phyloP scores from a whole-genome alignment of 2,797 vertebrate species.

The Mormyrus proboscirostris region DNA sequence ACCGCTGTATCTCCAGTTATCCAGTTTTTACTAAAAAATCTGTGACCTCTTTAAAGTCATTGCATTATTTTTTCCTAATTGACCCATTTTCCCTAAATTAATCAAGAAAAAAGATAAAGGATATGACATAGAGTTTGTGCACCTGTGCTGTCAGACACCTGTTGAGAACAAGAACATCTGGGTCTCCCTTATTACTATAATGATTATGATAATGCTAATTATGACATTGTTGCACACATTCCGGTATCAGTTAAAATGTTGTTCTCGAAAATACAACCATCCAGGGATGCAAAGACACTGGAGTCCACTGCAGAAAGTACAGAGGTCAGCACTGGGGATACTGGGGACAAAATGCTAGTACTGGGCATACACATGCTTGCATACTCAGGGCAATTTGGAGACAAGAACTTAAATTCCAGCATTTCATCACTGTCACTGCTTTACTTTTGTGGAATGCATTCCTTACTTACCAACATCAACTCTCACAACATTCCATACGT shows the following conservation, averaged over 20 bases:
- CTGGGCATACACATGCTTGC: background rate
- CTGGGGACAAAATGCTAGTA: background rate
- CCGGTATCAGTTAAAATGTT: background rate
- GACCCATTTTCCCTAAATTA: background rate
- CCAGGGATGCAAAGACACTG: background rate
- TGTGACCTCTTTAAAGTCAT: background rate
- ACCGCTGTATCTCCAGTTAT: background rate
- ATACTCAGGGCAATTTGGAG: background rate
- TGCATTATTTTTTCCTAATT: background rate
- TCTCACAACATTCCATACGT: background rate
- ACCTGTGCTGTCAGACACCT: background rate
- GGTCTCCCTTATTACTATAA: background rate
- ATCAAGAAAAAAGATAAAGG: background rate
- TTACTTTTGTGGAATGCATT: background rate
- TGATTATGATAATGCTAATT: background rate
- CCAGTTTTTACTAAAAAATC: background rate
- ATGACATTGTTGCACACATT: background rate
- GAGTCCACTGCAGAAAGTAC: background rate
- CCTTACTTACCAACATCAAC: background rate
- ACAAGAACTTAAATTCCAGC: background rate
- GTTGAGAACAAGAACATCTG: background rate
- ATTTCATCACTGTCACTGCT: background rate
- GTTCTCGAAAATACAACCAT: background rate
- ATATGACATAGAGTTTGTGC: background rate
- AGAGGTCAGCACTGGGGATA: background rate